Conservation (phyloP, 2,113 vertebrate species). For the Aplodontia rufa region DNA sequence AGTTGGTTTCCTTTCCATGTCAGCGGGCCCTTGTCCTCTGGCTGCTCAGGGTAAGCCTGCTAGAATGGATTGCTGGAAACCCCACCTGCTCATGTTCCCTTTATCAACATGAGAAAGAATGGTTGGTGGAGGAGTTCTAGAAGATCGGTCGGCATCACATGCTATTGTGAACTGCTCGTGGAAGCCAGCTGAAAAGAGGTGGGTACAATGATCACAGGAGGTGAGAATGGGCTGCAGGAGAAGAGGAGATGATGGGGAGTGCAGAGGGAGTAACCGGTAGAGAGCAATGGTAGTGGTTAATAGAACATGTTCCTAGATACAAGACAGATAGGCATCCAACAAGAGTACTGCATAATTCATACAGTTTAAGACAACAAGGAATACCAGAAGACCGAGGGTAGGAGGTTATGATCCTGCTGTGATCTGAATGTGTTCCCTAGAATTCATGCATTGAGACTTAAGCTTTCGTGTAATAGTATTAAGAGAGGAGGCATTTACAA, state of each 20-base stretch:
- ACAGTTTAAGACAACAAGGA: background rate
- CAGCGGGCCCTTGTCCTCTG: background rate
- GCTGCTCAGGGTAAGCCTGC: background rate
- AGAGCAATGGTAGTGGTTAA: background rate
- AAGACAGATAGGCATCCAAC: background rate
- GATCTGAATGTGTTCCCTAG: background rate
- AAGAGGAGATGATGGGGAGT: background rate
- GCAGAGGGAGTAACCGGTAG: background rate
- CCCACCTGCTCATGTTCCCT: background rate
- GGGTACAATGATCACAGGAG: background rate
- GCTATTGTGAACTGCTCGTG: background rate
- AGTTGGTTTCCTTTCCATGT: background rate
- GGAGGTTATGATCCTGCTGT: background rate
- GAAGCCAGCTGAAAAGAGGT: background rate
- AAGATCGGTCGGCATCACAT: background rate
- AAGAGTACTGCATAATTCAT: background rate
- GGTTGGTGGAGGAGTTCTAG: background rate
- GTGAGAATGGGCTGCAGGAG: background rate
- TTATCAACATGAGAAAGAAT: background rate
- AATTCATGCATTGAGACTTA: background rate
- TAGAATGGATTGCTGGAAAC: background rate
- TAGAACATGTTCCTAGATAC: background rate
- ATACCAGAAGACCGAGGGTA: background rate
- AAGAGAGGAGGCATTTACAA: background rate
- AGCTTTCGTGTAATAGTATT: background rate